phyloP scores from a whole-genome alignment of 2,888 invertebrate genomes.

The Xestia ashworthii region DNA sequence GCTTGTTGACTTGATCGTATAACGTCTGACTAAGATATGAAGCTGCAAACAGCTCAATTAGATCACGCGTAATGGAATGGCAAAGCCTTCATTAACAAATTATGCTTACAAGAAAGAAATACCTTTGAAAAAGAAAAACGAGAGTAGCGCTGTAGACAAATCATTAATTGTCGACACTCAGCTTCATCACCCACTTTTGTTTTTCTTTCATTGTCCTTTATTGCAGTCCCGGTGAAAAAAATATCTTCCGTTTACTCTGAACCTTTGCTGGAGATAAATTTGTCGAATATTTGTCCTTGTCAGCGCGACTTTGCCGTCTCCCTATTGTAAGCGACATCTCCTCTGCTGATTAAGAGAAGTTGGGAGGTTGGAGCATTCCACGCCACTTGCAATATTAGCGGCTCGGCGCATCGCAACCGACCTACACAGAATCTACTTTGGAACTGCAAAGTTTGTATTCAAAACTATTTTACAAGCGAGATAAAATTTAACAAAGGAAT shows the following conservation, averaged over 20 bases:
- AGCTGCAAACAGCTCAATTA: conserved; percentile 29
- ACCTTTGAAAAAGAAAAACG: conserved; percentile 19
- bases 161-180: conserved; percentile 50
- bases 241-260: conserved; percentile 52
- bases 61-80: conserved; percentile 33
- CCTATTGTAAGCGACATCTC: conserved; percentile 64
- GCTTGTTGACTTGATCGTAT: conserved; percentile 49
- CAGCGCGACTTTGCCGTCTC: conserved; percentile 55
- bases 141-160: conserved; percentile 30
- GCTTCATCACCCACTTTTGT: conserved; percentile 48
- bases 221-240: conserved; percentile 53
- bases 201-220: conserved; percentile 53
- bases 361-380: conserved; percentile 64
- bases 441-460: conserved; percentile 48
- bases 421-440: conserved; percentile 52
- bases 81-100: conserved; percentile 26
- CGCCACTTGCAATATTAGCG: conserved; percentile 69
- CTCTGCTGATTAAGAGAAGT: conserved; percentile 73
- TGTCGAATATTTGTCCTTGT: conserved; percentile 63
- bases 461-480: conserved; percentile 50
- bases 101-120: conserved; percentile 21
- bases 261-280: conserved; percentile 62
- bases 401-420: conserved; percentile 56
- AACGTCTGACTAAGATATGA: conserved; percentile 49
- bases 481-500: conserved; percentile 57